phyloP scores from a whole-genome alignment of 1,140 invertebrate species.

The Bemisia tabaci region DNA sequence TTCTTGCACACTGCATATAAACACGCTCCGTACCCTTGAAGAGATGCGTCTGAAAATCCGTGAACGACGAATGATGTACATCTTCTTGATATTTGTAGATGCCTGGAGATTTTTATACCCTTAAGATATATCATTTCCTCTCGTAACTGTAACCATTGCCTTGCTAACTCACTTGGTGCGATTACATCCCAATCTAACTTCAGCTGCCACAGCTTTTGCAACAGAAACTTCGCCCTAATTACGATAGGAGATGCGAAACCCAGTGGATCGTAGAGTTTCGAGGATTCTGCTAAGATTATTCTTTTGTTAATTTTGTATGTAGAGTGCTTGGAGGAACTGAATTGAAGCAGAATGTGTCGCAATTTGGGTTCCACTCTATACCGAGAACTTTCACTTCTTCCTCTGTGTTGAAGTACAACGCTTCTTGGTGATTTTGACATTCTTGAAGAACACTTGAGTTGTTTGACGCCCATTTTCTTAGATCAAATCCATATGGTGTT shows the following conservation, averaged over 20 bases:
- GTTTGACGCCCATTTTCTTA: not conserved
- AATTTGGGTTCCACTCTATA: not conserved
- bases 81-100: not conserved
- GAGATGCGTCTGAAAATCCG: too few species aligned
- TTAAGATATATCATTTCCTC: not conserved
- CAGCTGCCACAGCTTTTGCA: slow-evolving; percentile 32
- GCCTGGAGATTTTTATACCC: not conserved
- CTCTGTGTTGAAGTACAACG: not conserved
- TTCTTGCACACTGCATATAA: too few species aligned
- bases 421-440: not conserved
- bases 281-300: not conserved
- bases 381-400: too few species aligned
- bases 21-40: too few species aligned
- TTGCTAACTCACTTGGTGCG: slow-evolving; percentile 20
- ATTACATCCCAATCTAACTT: slow-evolving; percentile 31
- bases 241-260: slow-evolving; percentile 29
- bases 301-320: not conserved
- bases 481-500: not conserved
- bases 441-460: not conserved
- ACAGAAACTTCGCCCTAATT: slow-evolving; percentile 29
- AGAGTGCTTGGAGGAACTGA: not conserved
- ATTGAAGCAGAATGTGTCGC: not conserved
- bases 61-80: not conserved
- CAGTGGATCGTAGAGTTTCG: slow-evolving; percentile 28
- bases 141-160: slow-evolving; percentile 17